A percentile compares a stretch with the other conserved stretches of the same genome.
Conservation (phyloP, 2,797 vertebrate genomes). For the Zenarchopterus dispar region DNA sequence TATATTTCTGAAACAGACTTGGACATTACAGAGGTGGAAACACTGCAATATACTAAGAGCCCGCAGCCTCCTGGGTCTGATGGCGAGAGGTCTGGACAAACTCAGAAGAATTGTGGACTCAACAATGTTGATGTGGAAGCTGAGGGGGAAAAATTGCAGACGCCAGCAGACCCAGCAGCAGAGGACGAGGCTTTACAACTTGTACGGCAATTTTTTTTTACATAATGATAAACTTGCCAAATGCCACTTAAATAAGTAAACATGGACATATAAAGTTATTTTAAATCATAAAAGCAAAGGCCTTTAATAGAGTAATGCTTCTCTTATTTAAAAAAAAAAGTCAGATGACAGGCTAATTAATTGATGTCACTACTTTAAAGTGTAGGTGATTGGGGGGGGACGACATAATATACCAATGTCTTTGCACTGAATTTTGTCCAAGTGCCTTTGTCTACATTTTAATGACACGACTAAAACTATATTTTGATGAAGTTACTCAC, state of each 20-base stretch:
- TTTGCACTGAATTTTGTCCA: too few species aligned
- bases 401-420: too few species aligned
- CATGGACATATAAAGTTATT: not conserved
- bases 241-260: not conserved
- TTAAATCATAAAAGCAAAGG: too few species aligned
- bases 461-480: too few species aligned
- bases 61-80: not conserved
- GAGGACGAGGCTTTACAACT: slow-evolving; percentile 70
- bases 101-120: not conserved
- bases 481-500: too few species aligned
- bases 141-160: slow-evolving; percentile 7
- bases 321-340: too few species aligned
- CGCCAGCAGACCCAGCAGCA: slow-evolving; percentile 10
- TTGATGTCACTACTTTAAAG: too few species aligned
- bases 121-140: slow-evolving; percentile 4
- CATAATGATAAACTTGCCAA: slow-evolving; percentile 28
- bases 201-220: slow-evolving; percentile 80
- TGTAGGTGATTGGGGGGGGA: too few species aligned
- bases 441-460: too few species aligned
- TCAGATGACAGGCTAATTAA: too few species aligned
- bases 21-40: slow-evolving; percentile 65
- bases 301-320: too few species aligned
- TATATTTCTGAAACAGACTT: slow-evolving; percentile 68
- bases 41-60: slow-evolving; percentile 41
- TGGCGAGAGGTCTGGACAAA: slow-evolving; percentile 17